These are phyloP conservation scores for Hybos culiciformis DNA, from an alignment of 2,888 invertebrate genomes.

Conservation along the genomic window DNA sequence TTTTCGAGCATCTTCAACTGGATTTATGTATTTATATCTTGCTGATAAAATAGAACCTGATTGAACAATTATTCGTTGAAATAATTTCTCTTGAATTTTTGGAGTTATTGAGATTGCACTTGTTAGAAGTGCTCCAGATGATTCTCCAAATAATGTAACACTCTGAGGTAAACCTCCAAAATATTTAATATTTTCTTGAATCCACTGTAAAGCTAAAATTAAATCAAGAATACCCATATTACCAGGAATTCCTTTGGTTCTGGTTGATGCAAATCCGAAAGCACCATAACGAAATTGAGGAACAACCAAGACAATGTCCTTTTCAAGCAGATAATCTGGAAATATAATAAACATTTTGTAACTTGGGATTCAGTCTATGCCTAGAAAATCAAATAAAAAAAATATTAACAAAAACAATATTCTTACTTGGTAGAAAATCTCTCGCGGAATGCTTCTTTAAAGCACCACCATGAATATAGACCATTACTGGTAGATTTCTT, in stretches of 20 bases:
- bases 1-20: slow-evolving; percentile 24
- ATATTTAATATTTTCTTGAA: slow-evolving; percentile 34
- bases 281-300: slow-evolving; percentile 39
- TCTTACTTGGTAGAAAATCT: slow-evolving; percentile 35
- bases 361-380: too few species aligned
- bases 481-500: slow-evolving; percentile 32
- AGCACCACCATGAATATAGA: slow-evolving; percentile 36
- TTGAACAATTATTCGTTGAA: slow-evolving; percentile 39
- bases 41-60: slow-evolving; percentile 39
- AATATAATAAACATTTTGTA: too few species aligned
- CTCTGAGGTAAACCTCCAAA: slow-evolving; percentile 40
- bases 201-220: slow-evolving; percentile 39
- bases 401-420: slow-evolving; percentile 39
- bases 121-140: slow-evolving; percentile 39
- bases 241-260: slow-evolving; percentile 37
- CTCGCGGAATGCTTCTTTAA: slow-evolving; percentile 31
- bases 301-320: slow-evolving; percentile 38
- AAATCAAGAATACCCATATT: slow-evolving; percentile 42
- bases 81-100: slow-evolving; percentile 25
- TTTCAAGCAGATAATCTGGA: too few species aligned
- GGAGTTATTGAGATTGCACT: slow-evolving; percentile 36
- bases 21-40: slow-evolving; percentile 37
- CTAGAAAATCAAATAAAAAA: too few species aligned
- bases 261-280: slow-evolving; percentile 39
- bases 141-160: slow-evolving; percentile 42